These are phyloP conservation scores for Pyrrhura leucotis DNA, from an alignment of 2,797 vertebrate species.

Conservation along the genomic window DNA sequence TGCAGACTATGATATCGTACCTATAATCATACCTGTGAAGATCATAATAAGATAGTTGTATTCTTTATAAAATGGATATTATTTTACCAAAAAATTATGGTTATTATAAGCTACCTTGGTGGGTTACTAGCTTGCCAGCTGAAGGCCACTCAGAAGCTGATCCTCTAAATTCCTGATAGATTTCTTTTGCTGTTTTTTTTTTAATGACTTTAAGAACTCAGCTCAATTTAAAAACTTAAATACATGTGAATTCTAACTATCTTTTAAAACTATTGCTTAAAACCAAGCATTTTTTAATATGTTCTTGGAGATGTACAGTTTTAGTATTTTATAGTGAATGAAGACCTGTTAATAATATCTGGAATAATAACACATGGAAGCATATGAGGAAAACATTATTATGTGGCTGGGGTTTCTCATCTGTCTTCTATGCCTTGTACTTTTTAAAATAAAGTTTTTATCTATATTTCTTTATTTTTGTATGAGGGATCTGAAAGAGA, in stretches of 20 bases:
- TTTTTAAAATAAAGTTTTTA: background rate
- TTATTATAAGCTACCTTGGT: background rate
- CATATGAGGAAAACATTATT: background rate
- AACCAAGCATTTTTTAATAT: background rate
- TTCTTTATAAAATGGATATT: background rate
- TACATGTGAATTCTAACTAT: background rate
- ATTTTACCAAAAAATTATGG: background rate
- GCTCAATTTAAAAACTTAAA: background rate
- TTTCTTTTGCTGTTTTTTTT: background rate
- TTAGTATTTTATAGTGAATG: background rate
- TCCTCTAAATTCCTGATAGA: background rate
- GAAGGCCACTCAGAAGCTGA: background rate
- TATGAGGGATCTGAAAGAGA: background rate
- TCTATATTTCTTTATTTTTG: background rate
- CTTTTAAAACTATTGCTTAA: background rate
- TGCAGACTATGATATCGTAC: background rate
- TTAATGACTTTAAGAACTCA: background rate
- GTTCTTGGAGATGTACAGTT: background rate
- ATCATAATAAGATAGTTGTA: background rate
- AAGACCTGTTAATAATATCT: background rate
- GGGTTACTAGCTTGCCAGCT: background rate
- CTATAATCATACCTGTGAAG: background rate
- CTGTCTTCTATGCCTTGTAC: background rate
- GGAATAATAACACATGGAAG: background rate
- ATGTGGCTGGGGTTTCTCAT: background rate